Conservation (phyloP, 2,888 invertebrate species). For the Platycheirus rosarum region DNA sequence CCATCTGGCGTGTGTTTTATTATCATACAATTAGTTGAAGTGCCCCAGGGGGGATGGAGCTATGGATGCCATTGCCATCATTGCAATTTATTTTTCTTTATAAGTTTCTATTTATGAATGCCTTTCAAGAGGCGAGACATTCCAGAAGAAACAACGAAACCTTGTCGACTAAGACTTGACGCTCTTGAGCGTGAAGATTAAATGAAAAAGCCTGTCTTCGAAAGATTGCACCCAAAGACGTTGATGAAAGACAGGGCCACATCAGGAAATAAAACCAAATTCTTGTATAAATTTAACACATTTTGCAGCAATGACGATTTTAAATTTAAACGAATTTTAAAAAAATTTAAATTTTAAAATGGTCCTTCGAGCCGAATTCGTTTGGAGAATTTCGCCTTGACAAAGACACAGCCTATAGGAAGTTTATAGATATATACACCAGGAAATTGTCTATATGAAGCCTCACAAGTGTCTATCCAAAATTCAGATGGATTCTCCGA, state of each 20-base stretch:
- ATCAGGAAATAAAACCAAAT: too few species aligned
- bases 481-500: slow-evolving; percentile 9
- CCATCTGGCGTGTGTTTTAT: neutral
- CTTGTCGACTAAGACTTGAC: too few species aligned
- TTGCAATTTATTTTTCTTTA: neutral
- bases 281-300: too few species aligned
- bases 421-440: slow-evolving; percentile 29
- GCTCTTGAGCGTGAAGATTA: too few species aligned
- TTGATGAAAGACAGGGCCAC: too few species aligned
- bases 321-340: neutral
- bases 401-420: neutral
- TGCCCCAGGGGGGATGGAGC: neutral
- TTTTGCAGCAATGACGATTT: too few species aligned
- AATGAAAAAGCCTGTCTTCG: too few species aligned
- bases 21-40: slow-evolving; percentile 37
- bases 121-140: neutral
- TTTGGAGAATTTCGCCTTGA: neutral
- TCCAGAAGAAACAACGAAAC: neutral
- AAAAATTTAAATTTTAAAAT: neutral
- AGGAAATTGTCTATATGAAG: slow-evolving; percentile 3
- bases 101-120: neutral
- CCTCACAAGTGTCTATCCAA: neutral
- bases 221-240: too few species aligned
- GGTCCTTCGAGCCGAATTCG: slow-evolving; percentile 9
- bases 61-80: neutral